Conservation (phyloP, 37 sponge, comb jelly and placozoan species). For the Mnemiopsis leidyi region DNA sequence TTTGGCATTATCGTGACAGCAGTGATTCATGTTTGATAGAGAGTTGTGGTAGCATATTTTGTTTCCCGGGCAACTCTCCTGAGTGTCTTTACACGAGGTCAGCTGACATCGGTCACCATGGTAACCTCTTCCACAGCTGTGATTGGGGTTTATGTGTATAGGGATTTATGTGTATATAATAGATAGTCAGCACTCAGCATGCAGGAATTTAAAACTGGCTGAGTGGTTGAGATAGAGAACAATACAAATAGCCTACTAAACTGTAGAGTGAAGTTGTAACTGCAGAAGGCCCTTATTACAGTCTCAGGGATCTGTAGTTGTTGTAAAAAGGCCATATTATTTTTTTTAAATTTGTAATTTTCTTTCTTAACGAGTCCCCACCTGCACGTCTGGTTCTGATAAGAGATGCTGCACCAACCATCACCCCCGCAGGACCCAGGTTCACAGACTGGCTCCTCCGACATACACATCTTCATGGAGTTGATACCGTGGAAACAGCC, state of each 20-base stretch:
- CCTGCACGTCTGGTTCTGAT: not conserved
- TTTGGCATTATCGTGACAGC: not conserved
- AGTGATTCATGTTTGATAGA: not conserved
- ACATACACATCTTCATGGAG: not conserved
- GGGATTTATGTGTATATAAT: no score
- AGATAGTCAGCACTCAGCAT: no score
- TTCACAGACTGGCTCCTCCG: not conserved
- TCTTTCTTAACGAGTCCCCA: no score
- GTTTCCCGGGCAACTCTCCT: not conserved
- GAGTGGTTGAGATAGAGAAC: no score
- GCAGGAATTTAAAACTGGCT: no score
- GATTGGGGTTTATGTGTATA: no score
- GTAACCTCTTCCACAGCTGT: conserved; percentile 10
- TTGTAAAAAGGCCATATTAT: not conserved
- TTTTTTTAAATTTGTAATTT: not conserved
- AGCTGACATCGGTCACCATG: conserved; percentile 13
- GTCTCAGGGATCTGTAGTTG: no score
- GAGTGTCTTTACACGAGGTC: not conserved
- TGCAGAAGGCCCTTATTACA: no score
- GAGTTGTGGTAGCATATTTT: conserved; percentile 4
- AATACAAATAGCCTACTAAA: no score
- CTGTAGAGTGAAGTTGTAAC: no score
- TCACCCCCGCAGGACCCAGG: not conserved
- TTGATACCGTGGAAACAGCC: not conserved
- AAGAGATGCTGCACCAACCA: not conserved